Conservation (phyloP, 2,113 vertebrate genomes). For the Rhombomys opimus region DNA sequence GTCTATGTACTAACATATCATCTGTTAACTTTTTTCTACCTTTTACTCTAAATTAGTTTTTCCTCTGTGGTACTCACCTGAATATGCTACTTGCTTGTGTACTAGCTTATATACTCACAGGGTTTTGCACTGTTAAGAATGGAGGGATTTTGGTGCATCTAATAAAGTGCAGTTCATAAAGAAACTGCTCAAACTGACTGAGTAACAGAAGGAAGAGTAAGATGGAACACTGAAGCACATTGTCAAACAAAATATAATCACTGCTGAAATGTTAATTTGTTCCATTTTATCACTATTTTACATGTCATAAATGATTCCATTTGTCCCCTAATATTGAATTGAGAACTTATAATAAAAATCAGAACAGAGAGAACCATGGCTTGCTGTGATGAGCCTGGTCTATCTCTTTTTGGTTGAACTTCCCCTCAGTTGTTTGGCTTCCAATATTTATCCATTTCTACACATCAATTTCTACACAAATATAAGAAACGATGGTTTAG, state of each 20-base stretch:
- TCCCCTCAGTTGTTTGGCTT: neutral
- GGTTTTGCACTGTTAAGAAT: fast-evolving
- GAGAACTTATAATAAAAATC: neutral
- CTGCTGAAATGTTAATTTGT: neutral
- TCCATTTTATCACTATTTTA: neutral
- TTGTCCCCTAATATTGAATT: neutral
- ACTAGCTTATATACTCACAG: neutral
- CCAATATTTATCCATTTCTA: neutral
- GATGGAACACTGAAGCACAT: neutral
- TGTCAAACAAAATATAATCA: neutral
- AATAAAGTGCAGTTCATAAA: fast-evolving
- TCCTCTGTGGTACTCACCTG: neutral
- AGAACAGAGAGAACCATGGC: neutral
- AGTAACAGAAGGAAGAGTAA: neutral
- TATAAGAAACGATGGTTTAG: neutral
- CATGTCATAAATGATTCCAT: neutral
- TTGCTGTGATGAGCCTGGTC: neutral
- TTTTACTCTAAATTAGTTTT: neutral
- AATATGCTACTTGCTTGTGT: too few species aligned
- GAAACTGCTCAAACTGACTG: fast-evolving
- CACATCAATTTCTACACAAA: too few species aligned
- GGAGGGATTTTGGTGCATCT: fast-evolving
- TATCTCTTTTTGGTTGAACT: neutral
- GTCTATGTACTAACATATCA: neutral
- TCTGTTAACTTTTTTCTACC: neutral